Conservation (phyloP, 2,888 invertebrate species). For the Hydrotaea diabolus region DNA sequence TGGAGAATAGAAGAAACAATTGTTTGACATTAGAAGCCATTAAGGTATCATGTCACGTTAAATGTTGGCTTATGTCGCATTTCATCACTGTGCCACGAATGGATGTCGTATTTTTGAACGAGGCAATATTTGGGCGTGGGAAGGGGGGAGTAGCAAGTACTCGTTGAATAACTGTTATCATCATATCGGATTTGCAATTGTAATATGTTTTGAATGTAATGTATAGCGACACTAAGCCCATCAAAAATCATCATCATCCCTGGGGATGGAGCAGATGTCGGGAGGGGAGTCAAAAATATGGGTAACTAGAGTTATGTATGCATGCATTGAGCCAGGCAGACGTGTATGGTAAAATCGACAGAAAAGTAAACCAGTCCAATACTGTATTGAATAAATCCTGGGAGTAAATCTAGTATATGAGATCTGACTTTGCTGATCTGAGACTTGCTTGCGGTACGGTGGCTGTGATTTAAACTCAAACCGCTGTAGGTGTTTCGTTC, state of each 20-base stretch:
- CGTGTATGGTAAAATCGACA: too few relatives aligned
- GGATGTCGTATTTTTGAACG: neutral
- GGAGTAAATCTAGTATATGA: too few relatives aligned
- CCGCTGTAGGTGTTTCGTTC: too few relatives aligned
- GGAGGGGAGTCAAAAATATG: too few relatives aligned
- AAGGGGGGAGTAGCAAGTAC: neutral
- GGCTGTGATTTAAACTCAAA: too few relatives aligned
- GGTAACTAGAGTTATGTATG: too few relatives aligned
- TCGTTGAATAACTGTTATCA: neutral
- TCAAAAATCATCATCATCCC: neutral
- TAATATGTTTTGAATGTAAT: conserved; percentile 13
- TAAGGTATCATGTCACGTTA: conserved; percentile 64
- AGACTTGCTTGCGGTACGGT: too few relatives aligned
- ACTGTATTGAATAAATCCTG: too few relatives aligned
- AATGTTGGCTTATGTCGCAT: conserved; percentile 58
- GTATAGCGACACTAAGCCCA: neutral
- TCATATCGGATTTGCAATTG: conserved; percentile 20
- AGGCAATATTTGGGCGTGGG: neutral
- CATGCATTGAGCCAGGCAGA: too few relatives aligned
- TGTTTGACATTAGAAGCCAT: conserved; percentile 63
- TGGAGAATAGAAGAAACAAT: conserved; percentile 36
- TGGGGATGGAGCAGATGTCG: too few relatives aligned
- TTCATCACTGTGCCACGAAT: conserved; percentile 45
- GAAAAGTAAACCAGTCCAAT: too few relatives aligned
- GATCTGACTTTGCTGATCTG: too few relatives aligned